A percentile compares a stretch with the other conserved stretches of the same genome.
Evolutionary conservation across 2,888 invertebrate genomes (phyloP).

Genomic region (Bhutanitis thaidina): DNA sequence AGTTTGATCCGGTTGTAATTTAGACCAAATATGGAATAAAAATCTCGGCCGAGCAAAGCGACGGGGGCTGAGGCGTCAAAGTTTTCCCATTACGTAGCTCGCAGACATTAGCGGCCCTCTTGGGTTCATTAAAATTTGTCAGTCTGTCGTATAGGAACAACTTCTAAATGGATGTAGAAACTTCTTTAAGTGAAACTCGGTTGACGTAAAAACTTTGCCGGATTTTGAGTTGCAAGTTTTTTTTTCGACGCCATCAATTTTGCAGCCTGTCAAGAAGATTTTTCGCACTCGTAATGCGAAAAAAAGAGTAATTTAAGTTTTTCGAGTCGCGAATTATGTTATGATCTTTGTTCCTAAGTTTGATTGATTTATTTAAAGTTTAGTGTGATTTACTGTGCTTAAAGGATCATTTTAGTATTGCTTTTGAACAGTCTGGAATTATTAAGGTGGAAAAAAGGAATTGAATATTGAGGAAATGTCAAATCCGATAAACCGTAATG

Average conservation of each 20-base stretch:
- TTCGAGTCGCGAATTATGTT: constrained; percentile 57
- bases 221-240: constrained; percentile 60
- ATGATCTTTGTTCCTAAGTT: constrained; percentile 76
- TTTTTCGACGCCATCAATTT: constrained; percentile 75
- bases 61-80: constrained; percentile 42
- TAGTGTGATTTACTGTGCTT: constrained; percentile 45
- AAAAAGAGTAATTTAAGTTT: constrained; percentile 79
- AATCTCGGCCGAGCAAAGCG: constrained; percentile 33
- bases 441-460: too few relatives aligned
- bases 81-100: constrained; percentile 74
- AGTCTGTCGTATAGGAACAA: constrained; percentile 72
- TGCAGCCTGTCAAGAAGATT: constrained; percentile 78
- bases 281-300: constrained; percentile 77
- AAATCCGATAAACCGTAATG: too few relatives aligned
- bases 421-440: too few relatives aligned
- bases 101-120: constrained; percentile 76
- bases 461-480: too few relatives aligned
- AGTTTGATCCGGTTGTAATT: neutral
- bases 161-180: constrained; percentile 77
- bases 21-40: constrained; percentile 35
- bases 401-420: constrained; percentile 31
- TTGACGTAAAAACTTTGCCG: constrained; percentile 74
- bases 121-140: constrained; percentile 80
- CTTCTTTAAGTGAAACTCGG: constrained; percentile 77
- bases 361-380: constrained; percentile 74